Evolutionary conservation across 2,888 invertebrate genomes (phyloP), one percentile per base, ranked within the genome.

Genomic region (Sialis fuliginosa): DNA sequence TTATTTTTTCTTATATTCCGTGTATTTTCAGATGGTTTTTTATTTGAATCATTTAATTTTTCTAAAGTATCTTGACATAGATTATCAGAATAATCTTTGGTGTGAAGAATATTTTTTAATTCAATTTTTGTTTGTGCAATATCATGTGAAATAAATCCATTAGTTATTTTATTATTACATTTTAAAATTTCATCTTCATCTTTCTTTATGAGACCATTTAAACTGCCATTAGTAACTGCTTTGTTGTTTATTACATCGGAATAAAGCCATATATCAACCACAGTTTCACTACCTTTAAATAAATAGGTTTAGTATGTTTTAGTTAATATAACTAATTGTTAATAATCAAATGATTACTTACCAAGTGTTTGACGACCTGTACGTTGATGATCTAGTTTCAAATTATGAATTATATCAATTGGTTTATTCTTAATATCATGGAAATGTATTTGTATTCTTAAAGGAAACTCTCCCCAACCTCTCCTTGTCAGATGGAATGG

Each of bases 391-490:
- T 92, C 91, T 51, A 92, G 66, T 58, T 85, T 79, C 54, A 89
- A 70, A 55, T 78, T 74, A 63, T 92, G 92, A 46, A 83, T 75
- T 9, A 92, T 67, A 53, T 82, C 78, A 32, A 86, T 76, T 0
- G 88, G 84, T 50, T 86, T 81, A 62, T 91, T 87, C 10, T 79
- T 63, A 6, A 69, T 61, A 48, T 81, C 77, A 37, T 74, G 68
- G 60, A 92, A 92, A 62, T 81, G 82, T 1, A 92, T 67, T 61
- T 87, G 84, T 3, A 90, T 72, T 45, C 82, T 68, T 5, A 90
- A 72, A 0, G 87, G 86, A 66, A 92, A 92, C 68, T 92, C 91
- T 8, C 92, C 92, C 92, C 92, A 92, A 12, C 92, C 92, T 49
- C 87, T 75, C 35, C 89, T 71, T 0, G 83, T 78, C 48, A 92